A percentile compares a stretch with the other conserved stretches of the same genome.
These are phyloP conservation scores for Trachelus troglodyta DNA, from an alignment of 2,888 invertebrate genomes.

Conservation along the genomic window DNA sequence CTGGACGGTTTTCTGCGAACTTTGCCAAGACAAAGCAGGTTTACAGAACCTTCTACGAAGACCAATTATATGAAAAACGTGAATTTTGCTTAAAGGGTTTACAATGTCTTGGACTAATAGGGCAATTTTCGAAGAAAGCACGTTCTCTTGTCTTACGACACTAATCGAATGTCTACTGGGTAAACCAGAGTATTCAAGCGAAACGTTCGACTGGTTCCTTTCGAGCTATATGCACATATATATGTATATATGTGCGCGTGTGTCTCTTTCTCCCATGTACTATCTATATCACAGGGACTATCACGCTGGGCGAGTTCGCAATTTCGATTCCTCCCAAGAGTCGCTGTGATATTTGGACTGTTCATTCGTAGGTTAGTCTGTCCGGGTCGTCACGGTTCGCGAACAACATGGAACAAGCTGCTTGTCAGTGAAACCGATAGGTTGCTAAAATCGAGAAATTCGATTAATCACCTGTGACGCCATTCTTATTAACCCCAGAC, in stretches of 20 bases:
- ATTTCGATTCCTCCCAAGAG: background rate
- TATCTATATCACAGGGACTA: background rate
- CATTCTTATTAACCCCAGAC: background rate
- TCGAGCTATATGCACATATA: background rate
- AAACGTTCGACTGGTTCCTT: background rate
- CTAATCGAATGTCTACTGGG: background rate
- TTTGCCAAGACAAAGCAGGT: background rate
- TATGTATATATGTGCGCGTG: background rate
- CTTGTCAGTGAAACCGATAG: background rate
- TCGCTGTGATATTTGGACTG: background rate
- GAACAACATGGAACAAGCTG: background rate
- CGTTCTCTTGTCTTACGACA: conserved; percentile 4
- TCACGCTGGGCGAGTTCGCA: background rate
- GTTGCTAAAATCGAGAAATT: background rate
- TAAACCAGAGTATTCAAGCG: background rate
- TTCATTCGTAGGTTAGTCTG: background rate
- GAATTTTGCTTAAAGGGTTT: background rate
- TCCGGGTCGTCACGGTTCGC: background rate
- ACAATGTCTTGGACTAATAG: background rate
- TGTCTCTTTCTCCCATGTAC: background rate
- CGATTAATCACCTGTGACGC: background rate
- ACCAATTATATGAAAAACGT: background rate
- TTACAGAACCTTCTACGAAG: background rate
- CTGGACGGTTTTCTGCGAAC: background rate
- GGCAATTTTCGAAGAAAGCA: background rate